These are phyloP conservation scores for Idaea dimidiata DNA, from an alignment of 2,888 invertebrate genomes.

Conservation along the genomic window DNA sequence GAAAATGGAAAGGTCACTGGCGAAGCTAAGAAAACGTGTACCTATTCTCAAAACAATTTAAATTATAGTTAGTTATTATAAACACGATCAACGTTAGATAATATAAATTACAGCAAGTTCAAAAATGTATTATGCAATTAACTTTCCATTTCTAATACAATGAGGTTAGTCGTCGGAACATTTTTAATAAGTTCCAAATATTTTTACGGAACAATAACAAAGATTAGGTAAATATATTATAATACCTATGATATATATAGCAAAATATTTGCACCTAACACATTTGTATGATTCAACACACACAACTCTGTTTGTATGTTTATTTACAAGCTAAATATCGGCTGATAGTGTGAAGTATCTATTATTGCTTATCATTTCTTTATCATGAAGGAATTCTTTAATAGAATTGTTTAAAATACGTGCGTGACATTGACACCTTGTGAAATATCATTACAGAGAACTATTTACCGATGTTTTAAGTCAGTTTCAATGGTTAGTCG, in stretches of 20 bases:
- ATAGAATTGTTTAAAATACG: conserved; percentile 20
- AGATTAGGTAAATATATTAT: background rate
- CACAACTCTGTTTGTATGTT: conserved; percentile 17
- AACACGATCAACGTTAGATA: background rate
- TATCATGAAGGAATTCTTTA: background rate
- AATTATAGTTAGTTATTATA: background rate
- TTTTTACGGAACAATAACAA: background rate
- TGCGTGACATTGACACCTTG: conserved; percentile 42
- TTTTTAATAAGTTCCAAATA: conserved; percentile 1
- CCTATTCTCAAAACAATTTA: too few relatives aligned
- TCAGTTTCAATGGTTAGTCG: conserved; percentile 29
- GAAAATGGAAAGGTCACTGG: too few relatives aligned
- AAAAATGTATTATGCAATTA: conserved; percentile 26
- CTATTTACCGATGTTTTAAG: conserved; percentile 22
- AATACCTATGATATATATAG: background rate
- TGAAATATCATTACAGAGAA: conserved; percentile 29
- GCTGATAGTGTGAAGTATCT: conserved; percentile 9
- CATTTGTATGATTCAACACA: background rate
- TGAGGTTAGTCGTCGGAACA: background rate
- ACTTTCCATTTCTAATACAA: conserved; percentile 26
- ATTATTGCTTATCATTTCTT: background rate
- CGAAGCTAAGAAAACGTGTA: too few relatives aligned
- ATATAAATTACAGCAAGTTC: conserved; percentile 15
- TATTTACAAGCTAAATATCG: conserved; percentile 27
- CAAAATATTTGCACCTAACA: background rate